Percentiles rank a stretch among this genome's conserved stretches.
Evolutionary conservation across 2,888 invertebrate species (phyloP).

Genomic region (Himalopsyche kuldschensis): DNA sequence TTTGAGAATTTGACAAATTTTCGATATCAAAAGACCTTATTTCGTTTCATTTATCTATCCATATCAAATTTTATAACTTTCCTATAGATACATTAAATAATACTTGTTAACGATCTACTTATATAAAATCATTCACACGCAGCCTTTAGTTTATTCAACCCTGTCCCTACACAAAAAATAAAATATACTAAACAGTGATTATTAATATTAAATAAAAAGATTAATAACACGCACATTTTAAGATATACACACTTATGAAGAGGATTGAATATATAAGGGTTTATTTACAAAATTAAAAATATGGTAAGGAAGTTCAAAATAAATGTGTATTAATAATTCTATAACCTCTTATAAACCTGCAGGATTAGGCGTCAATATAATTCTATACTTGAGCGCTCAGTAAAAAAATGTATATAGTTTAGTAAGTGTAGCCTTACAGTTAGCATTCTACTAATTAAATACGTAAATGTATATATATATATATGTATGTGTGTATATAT

Average conservation of each 20-base stretch:
- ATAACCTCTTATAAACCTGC: background rate
- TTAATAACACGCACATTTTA: background rate
- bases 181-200: background rate
- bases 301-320: background rate
- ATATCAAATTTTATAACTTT: background rate
- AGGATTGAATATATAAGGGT: background rate
- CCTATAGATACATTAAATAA: background rate
- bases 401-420: background rate
- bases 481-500: conserved; percentile 11
- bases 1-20: background rate
- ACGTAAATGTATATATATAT: conserved; percentile 1
- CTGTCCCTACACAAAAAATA: conserved; percentile 22
- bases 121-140: conserved; percentile 31
- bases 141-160: conserved; percentile 35
- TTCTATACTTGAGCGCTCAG: background rate
- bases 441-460: conserved; percentile 4
- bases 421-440: background rate
- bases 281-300: background rate
- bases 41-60: background rate
- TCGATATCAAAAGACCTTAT: background rate
- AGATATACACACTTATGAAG: background rate
- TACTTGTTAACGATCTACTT: background rate
- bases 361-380: background rate
- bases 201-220: background rate
- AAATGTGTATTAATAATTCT: background rate